These are phyloP conservation scores for Zaprionus tsacasi DNA, from an alignment of 1,140 invertebrate species.

Conservation along the genomic window DNA sequence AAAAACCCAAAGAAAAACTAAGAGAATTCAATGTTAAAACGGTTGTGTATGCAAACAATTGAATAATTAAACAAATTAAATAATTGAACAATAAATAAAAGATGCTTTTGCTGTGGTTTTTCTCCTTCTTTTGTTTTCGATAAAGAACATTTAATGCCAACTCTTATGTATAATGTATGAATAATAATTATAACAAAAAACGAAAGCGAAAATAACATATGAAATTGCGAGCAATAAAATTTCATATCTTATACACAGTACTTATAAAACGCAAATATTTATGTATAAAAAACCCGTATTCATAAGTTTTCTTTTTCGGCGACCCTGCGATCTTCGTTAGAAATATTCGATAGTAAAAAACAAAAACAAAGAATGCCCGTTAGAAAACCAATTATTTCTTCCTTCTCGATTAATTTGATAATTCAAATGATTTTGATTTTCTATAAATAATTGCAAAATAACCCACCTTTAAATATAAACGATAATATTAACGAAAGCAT, in stretches of 20 bases:
- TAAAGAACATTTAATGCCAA: constrained; percentile 27
- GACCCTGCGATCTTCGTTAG: constrained; percentile 11
- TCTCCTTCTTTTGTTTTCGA: constrained; percentile 3
- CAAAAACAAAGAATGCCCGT: not conserved
- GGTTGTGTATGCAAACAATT: constrained; percentile 60
- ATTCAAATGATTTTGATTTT: constrained; percentile 40
- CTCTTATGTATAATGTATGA: constrained; percentile 19
- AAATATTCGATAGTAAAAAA: constrained; percentile 40
- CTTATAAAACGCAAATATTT: constrained; percentile 63
- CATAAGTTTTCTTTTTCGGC: constrained; percentile 56
- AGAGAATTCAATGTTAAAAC: constrained; percentile 52
- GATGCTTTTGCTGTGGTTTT: constrained; percentile 27
- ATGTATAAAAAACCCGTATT: constrained; percentile 54
- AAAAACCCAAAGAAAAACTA: constrained; percentile 42
- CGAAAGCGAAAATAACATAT: constrained; percentile 63
- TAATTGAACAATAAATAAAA: constrained; percentile 11
- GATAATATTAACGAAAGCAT: constrained; percentile 50
- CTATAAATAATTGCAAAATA: constrained; percentile 79
- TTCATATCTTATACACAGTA: constrained; percentile 80
- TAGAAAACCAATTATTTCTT: constrained; percentile 5
- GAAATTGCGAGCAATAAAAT: constrained; percentile 83
- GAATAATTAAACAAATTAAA: constrained; percentile 13
- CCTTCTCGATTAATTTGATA: constrained; percentile 46
- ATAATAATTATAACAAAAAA: not conserved
- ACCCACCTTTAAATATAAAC: constrained; percentile 80